Conservation (phyloP, 2,113 vertebrate genomes). For the Bombycilla garrulus region DNA sequence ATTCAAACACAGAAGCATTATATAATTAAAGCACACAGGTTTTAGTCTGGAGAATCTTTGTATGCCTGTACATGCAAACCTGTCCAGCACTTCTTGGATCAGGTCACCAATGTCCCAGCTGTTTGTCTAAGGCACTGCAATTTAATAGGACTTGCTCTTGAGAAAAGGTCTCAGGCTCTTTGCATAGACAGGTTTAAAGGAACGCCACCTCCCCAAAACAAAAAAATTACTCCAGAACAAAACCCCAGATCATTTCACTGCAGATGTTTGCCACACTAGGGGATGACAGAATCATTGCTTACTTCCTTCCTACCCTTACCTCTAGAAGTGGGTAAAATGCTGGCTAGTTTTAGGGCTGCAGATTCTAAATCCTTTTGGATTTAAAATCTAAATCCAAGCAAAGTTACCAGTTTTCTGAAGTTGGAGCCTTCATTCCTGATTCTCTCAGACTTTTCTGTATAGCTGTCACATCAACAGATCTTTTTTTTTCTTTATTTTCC, state of each 20-base stretch:
- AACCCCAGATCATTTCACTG: background rate
- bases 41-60: background rate
- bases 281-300: background rate
- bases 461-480: background rate
- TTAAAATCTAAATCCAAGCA: background rate
- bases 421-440: background rate
- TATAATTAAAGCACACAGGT: background rate
- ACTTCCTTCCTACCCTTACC: background rate
- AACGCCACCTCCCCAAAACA: background rate
- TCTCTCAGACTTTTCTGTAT: background rate
- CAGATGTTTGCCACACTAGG: background rate
- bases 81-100: background rate
- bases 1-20: background rate
- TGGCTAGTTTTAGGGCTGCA: background rate
- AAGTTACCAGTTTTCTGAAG: background rate
- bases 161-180: background rate
- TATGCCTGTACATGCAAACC: background rate
- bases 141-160: background rate
- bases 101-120: background rate
- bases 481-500: background rate
- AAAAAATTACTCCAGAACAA: background rate
- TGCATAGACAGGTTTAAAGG: background rate
- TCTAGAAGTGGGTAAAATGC: background rate
- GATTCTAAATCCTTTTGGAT: background rate
- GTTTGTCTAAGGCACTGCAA: background rate